Percentiles rank a stretch among this genome's conserved stretches.
phyloP scores from a whole-genome alignment of 2,888 invertebrate genomes.

The Pseudanteris insignis region DNA sequence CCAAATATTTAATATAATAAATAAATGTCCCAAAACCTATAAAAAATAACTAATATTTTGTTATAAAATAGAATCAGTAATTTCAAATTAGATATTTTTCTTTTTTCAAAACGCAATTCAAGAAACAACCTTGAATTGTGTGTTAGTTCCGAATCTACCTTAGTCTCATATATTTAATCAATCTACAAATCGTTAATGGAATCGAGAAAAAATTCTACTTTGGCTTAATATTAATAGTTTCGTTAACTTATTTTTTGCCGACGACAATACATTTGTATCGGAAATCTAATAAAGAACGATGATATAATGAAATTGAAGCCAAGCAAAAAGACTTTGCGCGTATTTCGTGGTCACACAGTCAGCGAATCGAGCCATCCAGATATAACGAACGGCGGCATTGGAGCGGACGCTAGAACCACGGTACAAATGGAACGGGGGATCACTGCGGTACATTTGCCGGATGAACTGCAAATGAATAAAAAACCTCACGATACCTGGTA shows the following conservation, averaged over 20 bases:
- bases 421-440: conserved; percentile 32
- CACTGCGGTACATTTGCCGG: conserved; percentile 51
- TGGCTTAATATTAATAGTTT: background rate
- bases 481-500: conserved; percentile 36
- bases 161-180: background rate
- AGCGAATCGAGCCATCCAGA: too few relatives aligned
- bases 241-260: conserved; percentile 11
- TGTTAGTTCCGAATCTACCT: too few relatives aligned
- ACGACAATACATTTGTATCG: conserved; percentile 21
- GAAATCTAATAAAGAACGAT: conserved; percentile 38
- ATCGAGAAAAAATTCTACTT: too few relatives aligned
- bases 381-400: conserved; percentile 28
- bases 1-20: too few relatives aligned
- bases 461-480: conserved; percentile 51
- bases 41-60: too few relatives aligned
- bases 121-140: too few relatives aligned
- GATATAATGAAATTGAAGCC: conserved; percentile 46
- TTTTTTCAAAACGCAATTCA: too few relatives aligned
- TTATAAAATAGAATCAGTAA: too few relatives aligned
- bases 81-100: too few relatives aligned
- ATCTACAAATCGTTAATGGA: too few relatives aligned
- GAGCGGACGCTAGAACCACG: conserved; percentile 37
- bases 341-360: conserved; percentile 42
- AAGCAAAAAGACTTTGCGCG: conserved; percentile 43
- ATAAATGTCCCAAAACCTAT: too few relatives aligned